These are phyloP conservation scores for Oryzias melastigma DNA, from an alignment of 2,113 vertebrate genomes.

Conservation along the genomic window DNA sequence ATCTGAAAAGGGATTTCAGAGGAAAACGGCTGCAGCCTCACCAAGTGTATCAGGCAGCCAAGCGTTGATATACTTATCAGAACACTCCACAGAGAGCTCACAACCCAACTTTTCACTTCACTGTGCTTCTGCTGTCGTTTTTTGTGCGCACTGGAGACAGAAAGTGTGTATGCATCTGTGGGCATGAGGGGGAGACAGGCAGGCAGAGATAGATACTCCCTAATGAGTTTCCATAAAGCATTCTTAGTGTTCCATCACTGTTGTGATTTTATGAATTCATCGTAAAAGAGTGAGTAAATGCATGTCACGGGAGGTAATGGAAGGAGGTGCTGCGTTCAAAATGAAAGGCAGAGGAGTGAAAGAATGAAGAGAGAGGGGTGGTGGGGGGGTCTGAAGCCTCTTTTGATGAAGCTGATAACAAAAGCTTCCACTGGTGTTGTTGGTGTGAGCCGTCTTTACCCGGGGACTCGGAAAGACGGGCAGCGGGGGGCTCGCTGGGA, in stretches of 20 bases:
- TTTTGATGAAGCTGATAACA: conserved; percentile 62
- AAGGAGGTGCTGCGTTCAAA: conserved; percentile 36
- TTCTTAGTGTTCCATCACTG: conserved; percentile 55
- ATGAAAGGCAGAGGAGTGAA: conserved; percentile 47
- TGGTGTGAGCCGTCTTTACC: conserved; percentile 42
- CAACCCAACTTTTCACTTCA: conserved; percentile 67
- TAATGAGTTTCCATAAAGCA: conserved; percentile 71
- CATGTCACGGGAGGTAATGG: conserved; percentile 62
- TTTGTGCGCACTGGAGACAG: conserved; percentile 47
- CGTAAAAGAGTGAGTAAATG: conserved; percentile 69
- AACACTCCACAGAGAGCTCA: conserved; percentile 66
- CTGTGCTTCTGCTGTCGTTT: conserved; percentile 55
- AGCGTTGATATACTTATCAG: conserved; percentile 68
- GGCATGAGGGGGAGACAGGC: conserved; percentile 31
- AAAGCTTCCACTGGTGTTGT: conserved; percentile 43
- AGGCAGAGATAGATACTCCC: conserved; percentile 57
- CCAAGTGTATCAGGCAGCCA: conserved; percentile 61
- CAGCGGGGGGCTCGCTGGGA: conserved; percentile 15
- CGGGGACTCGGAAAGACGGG: conserved; percentile 25
- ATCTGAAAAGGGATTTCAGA: conserved; percentile 55
- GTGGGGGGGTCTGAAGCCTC: conserved; percentile 44
- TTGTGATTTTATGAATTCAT: conserved; percentile 70
- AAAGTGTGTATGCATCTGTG: conserved; percentile 29
- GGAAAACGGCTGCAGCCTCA: conserved; percentile 48
- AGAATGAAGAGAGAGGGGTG: neutral